Conservation (phyloP, 2,888 invertebrate genomes). For the Scaptomyza caliginosa region DNA sequence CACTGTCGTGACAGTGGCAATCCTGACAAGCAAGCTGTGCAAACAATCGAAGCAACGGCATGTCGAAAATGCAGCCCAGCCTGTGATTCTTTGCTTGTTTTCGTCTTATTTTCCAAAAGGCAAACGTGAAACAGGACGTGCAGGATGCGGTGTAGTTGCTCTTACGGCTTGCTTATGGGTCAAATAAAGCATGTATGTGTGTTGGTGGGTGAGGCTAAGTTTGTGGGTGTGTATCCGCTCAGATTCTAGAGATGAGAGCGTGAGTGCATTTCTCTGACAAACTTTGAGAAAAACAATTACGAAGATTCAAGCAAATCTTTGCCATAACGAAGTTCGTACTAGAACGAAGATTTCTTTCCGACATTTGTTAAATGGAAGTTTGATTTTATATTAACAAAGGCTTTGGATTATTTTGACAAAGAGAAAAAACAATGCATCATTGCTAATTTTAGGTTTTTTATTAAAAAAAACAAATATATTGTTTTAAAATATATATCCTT, state of each 20-base stretch:
- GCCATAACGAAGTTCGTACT: too few species aligned
- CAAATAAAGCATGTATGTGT: constrained; percentile 19
- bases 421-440: too few species aligned
- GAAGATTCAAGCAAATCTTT: too few species aligned
- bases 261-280: background rate
- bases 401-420: too few species aligned
- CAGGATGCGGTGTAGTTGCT: constrained; percentile 23
- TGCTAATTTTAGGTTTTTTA: too few species aligned
- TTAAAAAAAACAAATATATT: too few species aligned
- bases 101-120: constrained; percentile 10
- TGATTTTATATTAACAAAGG: too few species aligned
- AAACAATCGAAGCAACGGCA: constrained; percentile 62
- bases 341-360: too few species aligned
- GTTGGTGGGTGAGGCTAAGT: background rate
- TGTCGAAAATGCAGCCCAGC: constrained; percentile 50
- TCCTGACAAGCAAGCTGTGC: constrained; percentile 72
- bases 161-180: constrained; percentile 36
- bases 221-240: background rate
- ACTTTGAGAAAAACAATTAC: too few species aligned
- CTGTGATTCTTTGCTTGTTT: constrained; percentile 45
- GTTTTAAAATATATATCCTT: too few species aligned
- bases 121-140: constrained; percentile 27
- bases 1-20: constrained; percentile 48
- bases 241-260: constrained; percentile 32
- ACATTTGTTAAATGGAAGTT: too few species aligned